Evolutionary conservation across 2,888 invertebrate genomes (phyloP).

Genomic region (Drosophila tanythrix): DNA sequence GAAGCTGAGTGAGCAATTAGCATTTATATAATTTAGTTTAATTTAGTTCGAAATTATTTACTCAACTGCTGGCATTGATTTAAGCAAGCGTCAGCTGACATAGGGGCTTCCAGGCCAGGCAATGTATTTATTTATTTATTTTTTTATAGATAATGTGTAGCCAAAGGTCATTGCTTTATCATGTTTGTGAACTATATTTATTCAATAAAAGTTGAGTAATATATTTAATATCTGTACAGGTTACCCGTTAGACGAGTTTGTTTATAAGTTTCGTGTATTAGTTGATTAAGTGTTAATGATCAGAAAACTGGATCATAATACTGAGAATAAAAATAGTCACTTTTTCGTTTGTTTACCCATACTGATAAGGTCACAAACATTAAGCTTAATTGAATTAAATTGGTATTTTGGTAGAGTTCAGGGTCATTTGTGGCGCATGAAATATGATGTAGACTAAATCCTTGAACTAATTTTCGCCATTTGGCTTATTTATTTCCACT

Average conservation of each 20-base stretch:
- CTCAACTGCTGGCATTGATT: neutral
- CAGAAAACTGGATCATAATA: neutral
- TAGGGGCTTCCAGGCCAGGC: neutral
- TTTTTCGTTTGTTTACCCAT: neutral
- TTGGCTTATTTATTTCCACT: constrained; percentile 41
- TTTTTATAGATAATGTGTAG: neutral
- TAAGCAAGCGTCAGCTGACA: neutral
- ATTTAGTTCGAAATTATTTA: neutral
- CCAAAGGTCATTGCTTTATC: neutral
- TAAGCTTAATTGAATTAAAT: constrained; percentile 2
- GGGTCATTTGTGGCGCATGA: constrained; percentile 8
- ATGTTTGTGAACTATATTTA: neutral
- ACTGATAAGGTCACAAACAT: neutral
- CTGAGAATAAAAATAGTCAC: neutral
- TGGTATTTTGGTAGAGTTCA: constrained; percentile 17
- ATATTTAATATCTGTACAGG: neutral
- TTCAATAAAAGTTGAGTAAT: neutral
- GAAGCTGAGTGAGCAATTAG: neutral
- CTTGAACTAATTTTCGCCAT: constrained; percentile 1
- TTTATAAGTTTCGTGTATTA: neutral
- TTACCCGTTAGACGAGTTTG: neutral
- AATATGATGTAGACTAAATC: constrained; percentile 1
- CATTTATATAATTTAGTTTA: neutral
- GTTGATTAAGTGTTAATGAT: constrained; percentile 1
- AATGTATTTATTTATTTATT: too few relatives aligned